Evolutionary conservation across 2,888 invertebrate genomes (phyloP), one percentile per base, ranked within the genome.

Genomic region (Carabus problematicus): DNA sequence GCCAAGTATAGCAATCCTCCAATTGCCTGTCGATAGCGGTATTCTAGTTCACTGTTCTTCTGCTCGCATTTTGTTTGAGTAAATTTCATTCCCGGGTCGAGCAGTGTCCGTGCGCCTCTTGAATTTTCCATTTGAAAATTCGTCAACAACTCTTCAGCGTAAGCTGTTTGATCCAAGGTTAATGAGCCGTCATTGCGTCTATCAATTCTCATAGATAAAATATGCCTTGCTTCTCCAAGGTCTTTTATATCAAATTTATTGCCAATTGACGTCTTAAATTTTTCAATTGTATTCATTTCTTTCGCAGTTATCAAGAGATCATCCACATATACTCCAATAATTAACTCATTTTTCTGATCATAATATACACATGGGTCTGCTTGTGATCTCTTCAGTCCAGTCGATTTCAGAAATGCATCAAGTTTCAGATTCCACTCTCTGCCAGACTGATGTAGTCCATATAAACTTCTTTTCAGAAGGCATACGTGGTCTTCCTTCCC

Each of bases 321-420:
- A 14, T 55, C 55, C 9, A 64, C 55, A 18, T 64, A 64, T 16
- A 55, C 55, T 19, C 43, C 55, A 14, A 64, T 19, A 7, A 41
- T 64, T 3, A 64, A 42, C 4, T 54, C 42, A 8, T 12, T 54
- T 12, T 54, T 54, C 18, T 42, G 29, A 16, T 42, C 18, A 16
- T 54, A 54, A 18, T 55, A 64, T n/a, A 64, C 16, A 40, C 55
- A 64, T 49, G 63, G 63, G 39, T 63, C 63, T n/a, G 60, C 43
- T 60, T 42, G 41, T 8, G 16, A 60, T 60, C 60, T 60, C 43
- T 7, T 16, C 14, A 43, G 18, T 8, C 43, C 18, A 9, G 14
- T 18, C 16, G 42, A 60, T 43, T 60, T 60, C 14, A 60, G 42
- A 43, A 60, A 60, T 14, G 16, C 12, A 42, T 11, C 60, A 16